Conservation (phyloP, 2,888 invertebrate species). For the Baronia brevicornis region DNA sequence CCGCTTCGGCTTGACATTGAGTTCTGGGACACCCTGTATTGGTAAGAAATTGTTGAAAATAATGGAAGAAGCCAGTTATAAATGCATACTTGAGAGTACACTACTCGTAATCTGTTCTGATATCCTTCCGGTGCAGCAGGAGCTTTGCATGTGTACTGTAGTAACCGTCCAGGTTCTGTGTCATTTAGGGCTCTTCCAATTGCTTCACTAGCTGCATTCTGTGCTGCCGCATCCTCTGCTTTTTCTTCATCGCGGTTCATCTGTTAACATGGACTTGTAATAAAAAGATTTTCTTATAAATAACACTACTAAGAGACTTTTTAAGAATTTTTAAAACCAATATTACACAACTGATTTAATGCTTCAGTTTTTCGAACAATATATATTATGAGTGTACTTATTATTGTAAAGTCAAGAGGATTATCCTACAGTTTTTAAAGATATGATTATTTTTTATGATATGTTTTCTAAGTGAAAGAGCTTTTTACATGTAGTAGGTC, state of each 20-base stretch:
- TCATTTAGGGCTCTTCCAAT: conserved; percentile 71
- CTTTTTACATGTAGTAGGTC: too few relatives aligned
- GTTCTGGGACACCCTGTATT: too few relatives aligned
- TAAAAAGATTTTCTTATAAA: not conserved
- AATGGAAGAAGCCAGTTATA: conserved; percentile 12
- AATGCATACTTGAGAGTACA: conserved; percentile 83
- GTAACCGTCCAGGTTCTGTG: conserved; percentile 80
- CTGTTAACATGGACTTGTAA: conserved; percentile 26
- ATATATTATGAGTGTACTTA: too few relatives aligned
- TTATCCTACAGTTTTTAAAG: too few relatives aligned
- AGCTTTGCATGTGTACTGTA: conserved; percentile 93
- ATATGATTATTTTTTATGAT: too few relatives aligned
- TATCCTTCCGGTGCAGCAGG: conserved; percentile 93
- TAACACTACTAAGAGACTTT: too few relatives aligned
- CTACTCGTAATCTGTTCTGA: conserved; percentile 88
- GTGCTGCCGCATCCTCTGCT: conserved; percentile 43
- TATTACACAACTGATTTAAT: too few relatives aligned
- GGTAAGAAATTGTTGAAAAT: too few relatives aligned
- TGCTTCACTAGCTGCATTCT: conserved; percentile 62
- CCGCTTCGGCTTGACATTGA: too few relatives aligned
- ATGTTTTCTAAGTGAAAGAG: too few relatives aligned
- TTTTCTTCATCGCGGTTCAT: conserved; percentile 63
- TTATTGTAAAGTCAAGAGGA: too few relatives aligned
- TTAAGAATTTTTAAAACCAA: conserved; percentile 1
- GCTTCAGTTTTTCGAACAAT: too few relatives aligned